Evolutionary conservation across 2,888 invertebrate species (phyloP), one percentile per base, ranked within the genome.

Genomic region (Cepaea hortensis): DNA sequence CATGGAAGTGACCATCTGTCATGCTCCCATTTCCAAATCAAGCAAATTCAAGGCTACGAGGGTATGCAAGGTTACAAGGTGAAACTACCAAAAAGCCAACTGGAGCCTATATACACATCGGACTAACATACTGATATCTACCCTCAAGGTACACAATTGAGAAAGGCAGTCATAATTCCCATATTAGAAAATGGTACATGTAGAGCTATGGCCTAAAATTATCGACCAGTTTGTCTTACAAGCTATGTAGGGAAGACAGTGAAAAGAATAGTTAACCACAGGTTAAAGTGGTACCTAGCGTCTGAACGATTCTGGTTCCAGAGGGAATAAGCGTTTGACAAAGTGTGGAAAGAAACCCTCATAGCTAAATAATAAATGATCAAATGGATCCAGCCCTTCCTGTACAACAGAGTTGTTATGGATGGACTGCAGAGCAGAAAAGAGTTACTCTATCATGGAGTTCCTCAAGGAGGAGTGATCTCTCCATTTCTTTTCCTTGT

Each of bases 391-490:
- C 18, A 62, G 62, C 7, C 35, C 7, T 35, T 35, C 72, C 15
- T 72, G 72, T 35, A 72, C 13, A 72, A 72, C 23, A 72, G 35
- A 72, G 72, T 48, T 3, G 15, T 5, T 3, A 9, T 76, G 6
- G 76, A 76, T 48, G 76, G 55, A 20, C 55, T 23, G 15, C 50
- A 70, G 70, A 79, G 85, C 35, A n/a, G 18, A 20, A 65, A 20
- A 23, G 23, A 68, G 9, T 55, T 68, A 55, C 50, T 85, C 48
- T 50, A 55, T 20, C 68, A 70, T 20, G 79, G 85, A 1, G 70
- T 72, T 9, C 85, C 79, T 50, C 79, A 84, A 48, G 84, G 84
- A 77, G 76, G 50, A n/a, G 62, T 65, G 18, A 76, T 76, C 7
- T 84, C 68, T 15, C 79, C 85, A 35, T 6, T n/a, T 5, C 68